Base-by-base conservation (phyloP, 35 echinoderm and acorn worm species). In the Ptychodera flava region DNA sequence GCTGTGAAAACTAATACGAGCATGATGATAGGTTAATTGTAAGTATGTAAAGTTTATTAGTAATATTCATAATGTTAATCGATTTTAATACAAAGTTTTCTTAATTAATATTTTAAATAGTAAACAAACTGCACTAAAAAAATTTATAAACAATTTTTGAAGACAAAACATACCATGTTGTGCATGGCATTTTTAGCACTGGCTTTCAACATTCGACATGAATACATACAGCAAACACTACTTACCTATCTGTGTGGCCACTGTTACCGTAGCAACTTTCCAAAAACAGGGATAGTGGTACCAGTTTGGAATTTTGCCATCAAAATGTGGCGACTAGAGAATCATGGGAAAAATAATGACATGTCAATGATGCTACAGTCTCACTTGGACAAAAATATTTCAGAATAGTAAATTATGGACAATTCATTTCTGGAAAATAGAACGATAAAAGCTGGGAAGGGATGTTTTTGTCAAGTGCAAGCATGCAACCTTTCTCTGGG, bases 301-400 rank as follows among this genome's bases (percentile, higher is more conserved):
- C 92, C 96, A 94, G 81, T 94, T 94, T 33, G 96, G 90, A 16
- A 94, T 90, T 82, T 92, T 99, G 28, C 96, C 96, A 94, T 99
- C 96, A 89, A 99, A 99, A 77, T 80, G 80, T 76, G 96, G 96
- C 28, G 96, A 99, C 96, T 99, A 86, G 22, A 91, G 82, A 77
- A 31, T 88, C 76, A 82, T 33, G 31, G 32, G 36, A 90, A 35
- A 1, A 77, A 31, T 14, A 92, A 0, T 53, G 33, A 36, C 38
- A 22, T 28, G 84, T 14, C 64, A 38, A 34, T 81, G 1, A 87
- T 31, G 31, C n/a, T 36, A 80, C 31, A 32, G 30, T 77, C 16
- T 33, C 35, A 31, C 32, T 80, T 36, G 80, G 33, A 34, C 16
- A 34, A 36, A 33, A 15, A 10, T 15, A 0, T 33, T 32, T 78